Evolutionary conservation across 2,113 vertebrate species (phyloP), one percentile per base, ranked within the genome.

Genomic region (Alaudala cheleensis): DNA sequence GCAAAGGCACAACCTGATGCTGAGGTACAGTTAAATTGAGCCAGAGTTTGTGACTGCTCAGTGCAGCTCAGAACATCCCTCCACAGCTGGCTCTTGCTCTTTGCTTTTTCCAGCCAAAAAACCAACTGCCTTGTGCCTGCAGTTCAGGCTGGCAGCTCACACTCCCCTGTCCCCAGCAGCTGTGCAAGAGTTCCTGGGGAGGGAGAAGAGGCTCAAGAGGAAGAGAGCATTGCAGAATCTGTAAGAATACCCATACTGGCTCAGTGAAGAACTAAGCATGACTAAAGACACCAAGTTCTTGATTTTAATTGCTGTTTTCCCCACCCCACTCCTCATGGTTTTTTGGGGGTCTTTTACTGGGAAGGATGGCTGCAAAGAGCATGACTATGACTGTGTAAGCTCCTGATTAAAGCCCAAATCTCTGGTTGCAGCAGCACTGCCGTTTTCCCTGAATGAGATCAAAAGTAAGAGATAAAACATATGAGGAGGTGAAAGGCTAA

Each of bases 401-500:
- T 80, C 56, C 67, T 54, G 72, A 80, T 81, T 92, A 96, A 90
- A 96, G 90, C 76, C 34, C 57, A 73, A 57, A 79, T 89, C 94
- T 88, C 88, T 26, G 47, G 34, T 83, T 80, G 80, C 85, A 89
- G 90, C 82, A 86, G 29, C 69, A 65, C 3, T 58, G 47, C n/a
- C 5, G 0, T 70, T 89, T 90, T 42, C 80, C 84, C 51, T 57
- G 89, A 82, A 76, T 21, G 49, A 71, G 76, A 91, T 86, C 54
- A 91, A 79, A 85, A 86, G 84, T 49, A 78, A 53, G 72, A 80
- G 84, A 86, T 77, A 69, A 92, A 92, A 74, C 34, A 33, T 76
- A 81, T 6, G 60, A 91, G 72, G 70, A 91, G 91, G 85, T 96
- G 92, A 94, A 95, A 96, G 79, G 78, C 81, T 96, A 94, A 95